phyloP scores from a whole-genome alignment of 2,797 vertebrate genomes.

The Sebastes variabilis region DNA sequence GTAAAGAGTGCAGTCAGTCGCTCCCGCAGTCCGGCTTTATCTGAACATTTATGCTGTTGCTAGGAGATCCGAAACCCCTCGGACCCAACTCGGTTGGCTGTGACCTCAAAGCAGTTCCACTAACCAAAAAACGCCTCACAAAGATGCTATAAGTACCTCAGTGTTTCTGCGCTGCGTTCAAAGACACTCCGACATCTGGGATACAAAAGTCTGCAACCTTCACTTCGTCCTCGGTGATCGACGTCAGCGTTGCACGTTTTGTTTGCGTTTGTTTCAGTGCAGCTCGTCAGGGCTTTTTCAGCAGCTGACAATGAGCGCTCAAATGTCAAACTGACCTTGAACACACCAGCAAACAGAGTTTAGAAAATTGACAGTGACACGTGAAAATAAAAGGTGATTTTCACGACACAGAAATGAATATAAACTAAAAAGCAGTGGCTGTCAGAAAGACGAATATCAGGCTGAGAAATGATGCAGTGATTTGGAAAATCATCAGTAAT shows the following conservation, averaged over 20 bases:
- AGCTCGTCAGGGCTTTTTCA: not conserved
- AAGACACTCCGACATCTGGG: not conserved
- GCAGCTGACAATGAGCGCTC: not conserved
- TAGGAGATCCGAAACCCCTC: slow-evolving; percentile 40
- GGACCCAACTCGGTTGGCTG: not conserved
- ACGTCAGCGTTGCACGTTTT: not conserved
- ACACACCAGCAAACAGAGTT: rapidly evolving
- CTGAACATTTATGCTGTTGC: slow-evolving; percentile 42
- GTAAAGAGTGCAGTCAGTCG: not conserved
- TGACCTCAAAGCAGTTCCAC: not conserved
- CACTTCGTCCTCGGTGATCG: not conserved
- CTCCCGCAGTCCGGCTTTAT: slow-evolving; percentile 3
- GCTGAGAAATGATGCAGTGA: not conserved
- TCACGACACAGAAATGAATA: not conserved
- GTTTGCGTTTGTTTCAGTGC: not conserved
- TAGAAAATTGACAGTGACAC: not conserved
- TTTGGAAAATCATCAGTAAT: not conserved
- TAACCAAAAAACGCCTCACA: not conserved
- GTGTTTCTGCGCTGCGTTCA: not conserved
- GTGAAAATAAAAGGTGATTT: not conserved
- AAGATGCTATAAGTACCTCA: not conserved
- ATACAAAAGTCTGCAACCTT: not conserved
- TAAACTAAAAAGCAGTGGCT: not conserved
- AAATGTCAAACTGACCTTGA: not conserved
- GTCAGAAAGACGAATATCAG: not conserved